phyloP scores from a whole-genome alignment of 2,113 vertebrate species.

The Grammomys dolichurus region DNA sequence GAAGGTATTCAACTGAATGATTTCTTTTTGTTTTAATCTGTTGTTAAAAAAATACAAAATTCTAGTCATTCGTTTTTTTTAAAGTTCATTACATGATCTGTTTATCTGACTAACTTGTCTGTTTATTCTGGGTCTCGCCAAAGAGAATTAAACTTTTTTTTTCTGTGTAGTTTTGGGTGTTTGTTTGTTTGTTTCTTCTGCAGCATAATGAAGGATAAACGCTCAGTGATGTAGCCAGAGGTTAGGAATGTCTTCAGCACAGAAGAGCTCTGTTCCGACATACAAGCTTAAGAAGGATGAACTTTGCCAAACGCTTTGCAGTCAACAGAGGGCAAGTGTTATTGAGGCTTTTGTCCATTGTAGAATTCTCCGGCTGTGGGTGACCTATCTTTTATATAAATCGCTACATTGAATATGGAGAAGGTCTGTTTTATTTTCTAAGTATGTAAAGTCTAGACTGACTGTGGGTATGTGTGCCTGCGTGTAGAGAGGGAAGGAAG shows the following conservation, averaged over 20 bases:
- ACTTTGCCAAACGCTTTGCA: constrained; percentile 8
- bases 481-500: not conserved
- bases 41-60: not conserved
- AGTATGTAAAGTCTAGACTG: not conserved
- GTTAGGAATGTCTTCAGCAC: not conserved
- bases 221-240: not conserved
- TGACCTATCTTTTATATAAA: not conserved
- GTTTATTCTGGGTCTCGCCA: not conserved
- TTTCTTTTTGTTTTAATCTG: constrained; percentile 29
- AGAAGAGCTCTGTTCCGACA: not conserved
- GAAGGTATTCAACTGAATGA: not conserved
- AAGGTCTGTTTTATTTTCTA: constrained; percentile 14
- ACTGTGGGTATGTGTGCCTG: not conserved
- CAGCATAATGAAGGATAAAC: not conserved
- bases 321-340: not conserved
- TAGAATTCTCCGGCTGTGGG: not conserved
- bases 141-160: constrained; percentile 15
- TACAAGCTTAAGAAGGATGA: not conserved
- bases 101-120: not conserved
- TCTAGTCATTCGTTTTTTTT: not conserved
- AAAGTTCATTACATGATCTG: constrained; percentile 17
- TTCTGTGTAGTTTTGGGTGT: not conserved
- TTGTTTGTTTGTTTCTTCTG: not conserved
- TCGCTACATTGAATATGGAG: not conserved
- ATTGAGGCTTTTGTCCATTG: constrained; percentile 8